Percentiles rank a stretch among this genome's conserved stretches.
phyloP scores from a whole-genome alignment of 1,140 invertebrate genomes.

The Pseudomyrmex sp. region DNA sequence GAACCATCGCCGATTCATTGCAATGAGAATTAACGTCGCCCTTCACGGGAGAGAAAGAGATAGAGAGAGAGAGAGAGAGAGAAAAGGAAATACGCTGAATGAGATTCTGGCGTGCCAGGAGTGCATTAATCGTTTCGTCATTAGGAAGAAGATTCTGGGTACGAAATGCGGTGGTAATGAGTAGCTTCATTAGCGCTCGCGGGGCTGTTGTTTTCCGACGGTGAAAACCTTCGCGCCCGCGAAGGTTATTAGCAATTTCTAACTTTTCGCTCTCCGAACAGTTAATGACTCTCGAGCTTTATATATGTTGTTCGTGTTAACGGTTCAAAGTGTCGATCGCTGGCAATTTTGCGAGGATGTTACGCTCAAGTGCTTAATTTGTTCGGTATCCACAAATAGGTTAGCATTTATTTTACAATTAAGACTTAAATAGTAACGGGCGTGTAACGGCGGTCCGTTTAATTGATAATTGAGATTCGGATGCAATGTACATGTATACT shows the following conservation, averaged over 20 bases:
- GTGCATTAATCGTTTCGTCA: slow-evolving; percentile 74
- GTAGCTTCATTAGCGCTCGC: slow-evolving; percentile 72
- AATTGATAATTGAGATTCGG: not conserved
- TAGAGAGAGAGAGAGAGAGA: too few species aligned
- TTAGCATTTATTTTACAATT: too few species aligned
- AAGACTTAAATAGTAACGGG: too few species aligned
- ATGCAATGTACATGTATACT: too few species aligned
- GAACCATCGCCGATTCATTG: slow-evolving; percentile 45
- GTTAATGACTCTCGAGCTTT: slow-evolving; percentile 1
- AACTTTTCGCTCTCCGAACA: slow-evolving; percentile 3
- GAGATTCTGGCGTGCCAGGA: slow-evolving; percentile 49
- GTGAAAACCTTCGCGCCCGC: slow-evolving; percentile 1
- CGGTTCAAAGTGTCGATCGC: not conserved
- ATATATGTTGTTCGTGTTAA: not conserved
- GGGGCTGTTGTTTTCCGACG: slow-evolving; percentile 35
- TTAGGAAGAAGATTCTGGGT: slow-evolving; percentile 66
- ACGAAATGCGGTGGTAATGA: slow-evolving; percentile 73
- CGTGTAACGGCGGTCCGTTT: not conserved
- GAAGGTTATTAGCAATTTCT: not conserved
- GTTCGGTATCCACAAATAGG: too few species aligned
- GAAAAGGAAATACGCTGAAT: slow-evolving; percentile 24
- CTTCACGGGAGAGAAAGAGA: slow-evolving; percentile 19
- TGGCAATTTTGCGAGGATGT: not conserved
- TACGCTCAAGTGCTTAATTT: slow-evolving; percentile 8
- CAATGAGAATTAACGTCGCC: slow-evolving; percentile 55